Evolutionary conservation across 2,113 vertebrate species (phyloP).

Genomic region (Uropsilus gracilis): DNA sequence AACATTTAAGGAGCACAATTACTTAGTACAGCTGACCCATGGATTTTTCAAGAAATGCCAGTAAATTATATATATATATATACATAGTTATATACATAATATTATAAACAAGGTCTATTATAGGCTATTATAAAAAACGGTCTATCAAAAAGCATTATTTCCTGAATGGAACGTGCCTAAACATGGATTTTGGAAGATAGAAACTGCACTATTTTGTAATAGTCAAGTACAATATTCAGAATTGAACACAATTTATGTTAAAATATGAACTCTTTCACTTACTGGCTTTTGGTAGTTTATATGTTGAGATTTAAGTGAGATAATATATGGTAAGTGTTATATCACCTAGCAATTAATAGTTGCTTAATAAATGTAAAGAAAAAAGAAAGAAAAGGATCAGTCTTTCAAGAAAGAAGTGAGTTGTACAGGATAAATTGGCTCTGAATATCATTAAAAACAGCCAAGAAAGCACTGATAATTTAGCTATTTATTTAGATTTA

Average conservation of each 20-base stretch:
- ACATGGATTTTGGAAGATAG: conserved; percentile 11
- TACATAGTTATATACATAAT: not conserved
- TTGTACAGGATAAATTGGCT: not conserved
- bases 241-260: not conserved
- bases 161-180: not conserved
- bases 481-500: conserved; percentile 8
- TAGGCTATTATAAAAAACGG: no score
- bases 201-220: conserved; percentile 4
- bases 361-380: not conserved
- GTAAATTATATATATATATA: not conserved
- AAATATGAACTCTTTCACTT: not conserved
- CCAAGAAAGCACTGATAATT: not conserved
- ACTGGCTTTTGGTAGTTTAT: not conserved
- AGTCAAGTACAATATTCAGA: conserved; percentile 6
- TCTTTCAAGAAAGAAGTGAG: not conserved
- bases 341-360: not conserved
- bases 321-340: not conserved
- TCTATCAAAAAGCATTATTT: not conserved
- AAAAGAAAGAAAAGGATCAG: not conserved
- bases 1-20: not conserved
- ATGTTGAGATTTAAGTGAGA: conserved; percentile 30
- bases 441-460: not conserved
- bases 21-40: not conserved
- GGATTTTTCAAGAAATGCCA: not conserved
- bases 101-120: no score